Evolutionary conservation across 2,113 vertebrate genomes (phyloP), one percentile per base, ranked within the genome.

Genomic region (Tragelaphus buxtoni): DNA sequence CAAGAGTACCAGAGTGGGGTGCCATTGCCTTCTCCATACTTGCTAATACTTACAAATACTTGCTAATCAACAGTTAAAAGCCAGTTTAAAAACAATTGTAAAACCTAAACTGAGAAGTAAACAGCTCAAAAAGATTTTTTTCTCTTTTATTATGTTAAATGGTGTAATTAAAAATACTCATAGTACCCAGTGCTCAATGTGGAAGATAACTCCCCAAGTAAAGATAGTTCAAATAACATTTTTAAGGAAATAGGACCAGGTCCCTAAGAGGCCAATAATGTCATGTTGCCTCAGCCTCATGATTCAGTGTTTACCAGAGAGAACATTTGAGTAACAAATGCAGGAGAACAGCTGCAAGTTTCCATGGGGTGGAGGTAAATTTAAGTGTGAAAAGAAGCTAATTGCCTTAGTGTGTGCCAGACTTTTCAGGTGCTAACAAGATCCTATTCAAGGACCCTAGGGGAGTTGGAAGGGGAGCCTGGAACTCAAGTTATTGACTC

Each of bases 351-450:
- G 79, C 95, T 98, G 81, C 79, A 96, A 74, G 91, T 95, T 97
- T 96, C 82, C 82, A 91, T 94, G 89, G 53, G 79, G 91, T 96
- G 82, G 49, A 97, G 91, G 91, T 96, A 96, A 96, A 96, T 96
- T 97, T 96, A 96, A 83, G 82, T 98, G 93, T 93, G 88, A 94
- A 95, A 91, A n/a, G 42, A 96, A 97, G 89, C 53, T 96, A 97
- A 97, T 95, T 98, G 94, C 82, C 30, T 97, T 83, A 45, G 16
- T 35, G 30, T 87, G 82, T 96, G 86, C 93, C 97, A 97, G 61
- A 93, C 45, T 91, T 96, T 96, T 95, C 72, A 97, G 97, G 94
- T 98, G 97, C 86, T 98, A 96, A 91, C 51, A 95, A 96, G 63
- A 95, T 91, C 55, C 32, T 92, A 53, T 80, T 97, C 76, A 87